These are phyloP conservation scores for Cassiopea xamachana DNA, from an alignment of 30 jellyfish, hydroid and myxozoan species.

Conservation along the genomic window DNA sequence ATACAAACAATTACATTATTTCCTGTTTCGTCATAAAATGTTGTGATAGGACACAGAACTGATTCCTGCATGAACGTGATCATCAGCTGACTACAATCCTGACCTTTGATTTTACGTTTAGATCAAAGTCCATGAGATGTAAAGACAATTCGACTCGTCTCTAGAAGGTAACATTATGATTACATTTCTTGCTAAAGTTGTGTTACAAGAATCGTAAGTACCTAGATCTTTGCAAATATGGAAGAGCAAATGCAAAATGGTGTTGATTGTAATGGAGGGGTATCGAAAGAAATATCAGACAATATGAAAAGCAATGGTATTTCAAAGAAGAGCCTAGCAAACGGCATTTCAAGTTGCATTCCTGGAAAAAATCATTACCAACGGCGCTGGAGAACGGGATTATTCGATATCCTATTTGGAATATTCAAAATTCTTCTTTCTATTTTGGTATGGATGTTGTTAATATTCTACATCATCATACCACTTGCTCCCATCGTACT, in stretches of 20 bases:
- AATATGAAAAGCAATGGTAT: neutral
- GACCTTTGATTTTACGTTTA: slow-evolving; percentile 24
- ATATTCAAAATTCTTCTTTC: slow-evolving; percentile 1
- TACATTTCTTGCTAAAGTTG: neutral
- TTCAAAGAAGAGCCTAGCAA: neutral
- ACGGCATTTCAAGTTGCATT: neutral
- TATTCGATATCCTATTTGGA: neutral
- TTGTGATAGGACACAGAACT: neutral
- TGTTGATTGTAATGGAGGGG: neutral
- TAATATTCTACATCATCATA: slow-evolving; percentile 14
- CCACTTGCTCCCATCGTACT: slow-evolving; percentile 53
- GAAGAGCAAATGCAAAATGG: neutral
- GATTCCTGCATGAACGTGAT: neutral
- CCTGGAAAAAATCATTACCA: neutral
- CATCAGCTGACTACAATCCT: slow-evolving; percentile 22
- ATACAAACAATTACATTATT: too few relatives aligned
- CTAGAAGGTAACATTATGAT: neutral
- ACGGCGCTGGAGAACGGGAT: neutral
- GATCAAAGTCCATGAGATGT: slow-evolving; percentile 5
- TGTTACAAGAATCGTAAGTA: neutral
- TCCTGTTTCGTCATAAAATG: neutral
- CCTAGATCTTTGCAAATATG: neutral
- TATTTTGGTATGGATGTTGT: slow-evolving; percentile 28
- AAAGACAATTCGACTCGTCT: neutral
- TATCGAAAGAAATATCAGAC: neutral